Evolutionary conservation across 2,797 vertebrate species (phyloP).

Genomic region (Podargus strigoides): DNA sequence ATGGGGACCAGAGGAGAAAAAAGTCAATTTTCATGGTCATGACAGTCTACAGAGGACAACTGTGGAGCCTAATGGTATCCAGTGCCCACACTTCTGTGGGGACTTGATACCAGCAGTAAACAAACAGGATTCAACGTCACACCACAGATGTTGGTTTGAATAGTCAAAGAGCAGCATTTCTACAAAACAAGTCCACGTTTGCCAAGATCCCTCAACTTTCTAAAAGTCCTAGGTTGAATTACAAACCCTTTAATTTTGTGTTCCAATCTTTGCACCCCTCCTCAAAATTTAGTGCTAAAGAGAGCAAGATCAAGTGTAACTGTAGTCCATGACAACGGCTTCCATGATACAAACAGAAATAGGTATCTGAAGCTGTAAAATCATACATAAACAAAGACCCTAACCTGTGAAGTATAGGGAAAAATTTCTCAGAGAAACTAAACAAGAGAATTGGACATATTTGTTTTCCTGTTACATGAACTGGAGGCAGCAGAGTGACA

Average conservation of each 20-base stretch:
- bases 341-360: background rate
- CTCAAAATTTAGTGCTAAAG: background rate
- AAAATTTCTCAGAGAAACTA: background rate
- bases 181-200: background rate
- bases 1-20: background rate
- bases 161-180: background rate
- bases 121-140: background rate
- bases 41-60: background rate
- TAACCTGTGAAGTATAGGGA: background rate
- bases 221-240: background rate
- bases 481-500: background rate
- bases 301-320: background rate
- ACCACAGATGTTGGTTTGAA: background rate
- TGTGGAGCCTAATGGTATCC: background rate
- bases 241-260: background rate
- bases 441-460: background rate
- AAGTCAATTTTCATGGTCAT: background rate
- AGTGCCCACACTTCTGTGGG: background rate
- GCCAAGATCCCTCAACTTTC: background rate
- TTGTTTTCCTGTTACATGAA: background rate
- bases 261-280: background rate
- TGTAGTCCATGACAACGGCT: background rate
- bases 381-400: background rate
- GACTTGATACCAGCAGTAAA: background rate
- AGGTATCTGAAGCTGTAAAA: background rate